Conservation (phyloP, 2,888 invertebrate genomes). For the Archaeoteleia sp. region DNA sequence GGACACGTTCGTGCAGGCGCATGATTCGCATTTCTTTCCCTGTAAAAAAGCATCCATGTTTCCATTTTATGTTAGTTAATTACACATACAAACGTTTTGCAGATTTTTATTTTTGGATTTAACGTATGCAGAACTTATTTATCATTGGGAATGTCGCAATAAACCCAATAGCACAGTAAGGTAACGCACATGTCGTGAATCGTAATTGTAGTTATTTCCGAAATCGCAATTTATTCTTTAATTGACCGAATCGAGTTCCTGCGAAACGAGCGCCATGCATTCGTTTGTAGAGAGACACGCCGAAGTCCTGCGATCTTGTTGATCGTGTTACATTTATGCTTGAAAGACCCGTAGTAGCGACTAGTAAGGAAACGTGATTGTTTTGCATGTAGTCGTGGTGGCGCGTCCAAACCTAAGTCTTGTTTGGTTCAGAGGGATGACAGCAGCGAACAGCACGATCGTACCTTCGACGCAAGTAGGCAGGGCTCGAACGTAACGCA, state of each 20-base stretch:
- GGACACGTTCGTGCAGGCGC: no score
- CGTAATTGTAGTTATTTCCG: no score
- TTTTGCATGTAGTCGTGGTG: constrained; percentile 78
- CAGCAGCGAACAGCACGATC: constrained; percentile 76
- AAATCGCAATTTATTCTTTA: no score
- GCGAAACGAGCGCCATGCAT: no score
- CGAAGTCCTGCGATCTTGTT: no score
- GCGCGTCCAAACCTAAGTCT: constrained; percentile 80
- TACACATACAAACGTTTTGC: constrained; percentile 3
- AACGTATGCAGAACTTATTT: no score
- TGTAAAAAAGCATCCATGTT: constrained; percentile 7
- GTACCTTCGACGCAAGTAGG: constrained; percentile 76
- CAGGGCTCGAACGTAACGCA: constrained; percentile 72
- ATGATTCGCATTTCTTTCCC: constrained; percentile 8
- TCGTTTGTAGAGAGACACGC: no score
- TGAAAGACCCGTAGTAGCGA: constrained; percentile 63
- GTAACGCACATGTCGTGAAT: no score
- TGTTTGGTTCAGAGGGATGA: constrained; percentile 79
- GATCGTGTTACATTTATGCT: constrained; percentile 59
- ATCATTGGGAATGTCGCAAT: no score
- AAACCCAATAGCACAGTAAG: no score
- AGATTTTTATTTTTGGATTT: no score
- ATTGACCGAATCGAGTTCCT: no score
- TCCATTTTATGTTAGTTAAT: constrained; percentile 4
- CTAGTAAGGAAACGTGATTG: constrained; percentile 72